Base-by-base conservation (phyloP, 1,140 invertebrate species). In the Caenorhabditis remanei region DNA sequence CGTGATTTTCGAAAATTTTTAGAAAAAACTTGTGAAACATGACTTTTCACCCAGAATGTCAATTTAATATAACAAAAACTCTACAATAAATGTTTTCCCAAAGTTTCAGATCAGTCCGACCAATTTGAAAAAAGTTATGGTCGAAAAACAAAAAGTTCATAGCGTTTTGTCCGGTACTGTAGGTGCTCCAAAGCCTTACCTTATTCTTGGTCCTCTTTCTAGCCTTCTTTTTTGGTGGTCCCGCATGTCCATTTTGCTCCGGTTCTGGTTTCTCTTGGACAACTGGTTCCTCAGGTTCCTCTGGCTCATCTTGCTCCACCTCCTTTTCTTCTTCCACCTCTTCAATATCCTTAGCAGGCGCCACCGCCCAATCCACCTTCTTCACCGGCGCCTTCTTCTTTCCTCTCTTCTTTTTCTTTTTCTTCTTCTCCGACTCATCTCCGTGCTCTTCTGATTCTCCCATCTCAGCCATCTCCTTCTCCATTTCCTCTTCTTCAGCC, bases 41-140 rank as follows among this genome's bases (percentile, higher is more conserved):
- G n/a, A n/a, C n/a, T n/a, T n/a, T n/a, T n/a, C n/a, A n/a, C n/a
- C n/a, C n/a, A n/a, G n/a, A n/a, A n/a, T n/a, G n/a, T n/a, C n/a
- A n/a, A n/a, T n/a, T n/a, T n/a, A n/a, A n/a, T n/a, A n/a, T n/a
- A n/a, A n/a, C n/a, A n/a, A n/a, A n/a, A n/a, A n/a, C n/a, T n/a
- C n/a, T n/a, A n/a, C n/a, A n/a, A n/a, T n/a, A n/a, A n/a, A n/a
- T n/a, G n/a, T n/a, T n/a, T n/a, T n/a, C n/a, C n/a, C n/a, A n/a
- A n/a, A n/a, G n/a, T n/a, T n/a, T n/a, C n/a, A n/a, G n/a, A n/a
- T n/a, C 97, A 93, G 97, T 85, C 98, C 98, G 93, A 99, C 98
- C 85, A 99, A 94, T 14, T 98, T 98, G 55, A 99, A 94, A 92
- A 99, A 58, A 21, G n/a, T n/a, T n/a, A n/a, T n/a, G n/a, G n/a